Percentiles rank a stretch among this genome's conserved stretches.
These are phyloP conservation scores for Eciton burchellii DNA, from an alignment of 1,140 invertebrate species.

Conservation along the genomic window DNA sequence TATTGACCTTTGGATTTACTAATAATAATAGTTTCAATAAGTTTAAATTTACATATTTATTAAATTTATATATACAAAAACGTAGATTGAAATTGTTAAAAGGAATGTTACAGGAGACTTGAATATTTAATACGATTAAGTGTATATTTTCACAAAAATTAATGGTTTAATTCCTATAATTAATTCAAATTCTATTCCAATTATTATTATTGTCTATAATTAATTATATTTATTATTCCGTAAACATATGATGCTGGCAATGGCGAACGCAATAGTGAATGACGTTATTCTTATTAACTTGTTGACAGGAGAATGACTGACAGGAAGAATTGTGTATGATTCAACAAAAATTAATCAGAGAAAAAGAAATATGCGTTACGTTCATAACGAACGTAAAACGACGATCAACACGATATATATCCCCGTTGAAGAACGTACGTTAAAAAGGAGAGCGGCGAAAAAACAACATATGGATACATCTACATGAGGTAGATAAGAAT, in stretches of 20 bases:
- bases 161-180: background rate
- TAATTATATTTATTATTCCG: background rate
- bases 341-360: background rate
- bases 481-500: background rate
- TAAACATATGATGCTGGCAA: background rate
- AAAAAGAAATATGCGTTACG: no score
- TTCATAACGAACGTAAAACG: background rate
- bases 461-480: slow-evolving; percentile 40
- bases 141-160: background rate
- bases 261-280: background rate
- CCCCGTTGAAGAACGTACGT: background rate
- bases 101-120: no score
- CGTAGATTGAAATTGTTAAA: no score
- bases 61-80: no score
- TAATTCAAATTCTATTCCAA: no score
- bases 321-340: background rate
- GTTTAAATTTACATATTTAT: no score
- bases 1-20: no score
- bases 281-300: background rate
- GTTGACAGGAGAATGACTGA: background rate
- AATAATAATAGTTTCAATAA: no score
- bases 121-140: no score
- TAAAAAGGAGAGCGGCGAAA: background rate
- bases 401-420: background rate
- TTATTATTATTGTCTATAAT: no score